Conservation (phyloP, 2,888 invertebrate genomes). For the Ichneumoninae sp. region DNA sequence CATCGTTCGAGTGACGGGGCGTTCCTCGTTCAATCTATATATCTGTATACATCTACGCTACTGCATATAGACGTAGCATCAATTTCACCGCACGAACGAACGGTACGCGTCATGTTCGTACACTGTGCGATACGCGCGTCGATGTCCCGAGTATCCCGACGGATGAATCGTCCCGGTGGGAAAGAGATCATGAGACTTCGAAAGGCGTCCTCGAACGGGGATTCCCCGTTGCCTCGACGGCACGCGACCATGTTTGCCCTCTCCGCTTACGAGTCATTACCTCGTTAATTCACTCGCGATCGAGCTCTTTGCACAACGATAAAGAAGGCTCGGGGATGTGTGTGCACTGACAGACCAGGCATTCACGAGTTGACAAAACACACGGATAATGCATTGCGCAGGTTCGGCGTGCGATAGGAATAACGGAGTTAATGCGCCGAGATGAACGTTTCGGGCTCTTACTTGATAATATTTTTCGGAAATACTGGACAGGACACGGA, state of each 20-base stretch:
- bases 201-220: slow-evolving; percentile 17
- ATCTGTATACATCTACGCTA: background rate
- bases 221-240: slow-evolving; percentile 52
- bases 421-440: background rate
- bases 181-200: slow-evolving; percentile 27
- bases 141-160: slow-evolving; percentile 22
- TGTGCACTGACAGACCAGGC: background rate
- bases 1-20: slow-evolving; percentile 59
- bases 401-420: background rate
- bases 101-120: slow-evolving; percentile 9
- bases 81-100: slow-evolving; percentile 61
- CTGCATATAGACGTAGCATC: slow-evolving; percentile 54
- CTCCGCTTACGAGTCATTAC: slow-evolving; percentile 78
- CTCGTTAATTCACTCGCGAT: slow-evolving; percentile 71
- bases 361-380: background rate
- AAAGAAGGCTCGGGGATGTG: background rate
- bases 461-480: background rate
- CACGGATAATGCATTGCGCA: background rate
- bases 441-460: background rate
- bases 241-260: slow-evolving; percentile 79
- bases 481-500: background rate
- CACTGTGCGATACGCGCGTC: background rate
- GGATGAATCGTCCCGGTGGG: slow-evolving; percentile 35
- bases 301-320: slow-evolving; percentile 55
- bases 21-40: slow-evolving; percentile 46